Evolutionary conservation across 2,888 invertebrate species (phyloP), one percentile per base, ranked within the genome.

Genomic region (Dinocampus coccinellae): DNA sequence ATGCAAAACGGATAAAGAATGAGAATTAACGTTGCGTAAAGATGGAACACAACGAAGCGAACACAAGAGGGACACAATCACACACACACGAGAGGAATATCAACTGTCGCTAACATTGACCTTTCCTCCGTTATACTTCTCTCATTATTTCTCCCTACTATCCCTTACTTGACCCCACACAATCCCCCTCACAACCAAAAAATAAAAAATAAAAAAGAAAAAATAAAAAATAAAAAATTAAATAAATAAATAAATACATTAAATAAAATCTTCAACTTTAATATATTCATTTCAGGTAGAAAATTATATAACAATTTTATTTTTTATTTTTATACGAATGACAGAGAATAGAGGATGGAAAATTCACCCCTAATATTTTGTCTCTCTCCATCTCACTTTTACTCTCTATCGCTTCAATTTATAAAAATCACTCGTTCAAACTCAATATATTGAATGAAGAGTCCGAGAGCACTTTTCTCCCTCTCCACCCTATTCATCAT

Each of bases 341-440:
- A 70, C 52, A 65, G 55, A 64, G 75, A 42, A 68, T 61, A 63
- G 29, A 63, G 22, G 16, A 24, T 47, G 42, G 39, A n/a, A n/a
- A n/a, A n/a, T n/a, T n/a, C n/a, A n/a, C n/a, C n/a, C n/a, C n/a
- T n/a, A n/a, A n/a, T n/a, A n/a, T n/a, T n/a, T n/a, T n/a, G n/a
- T n/a, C n/a, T n/a, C n/a, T n/a, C n/a, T n/a, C n/a, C n/a, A n/a
- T n/a, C n/a, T n/a, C n/a, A n/a, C n/a, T n/a, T n/a, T n/a, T n/a
- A n/a, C 29, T 42, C n/a, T 39, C 69, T 39, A 39, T 39, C 39
- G 39, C 3, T 39, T 39, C 81, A 77, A 84, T 82, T 80, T 78
- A 83, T 84, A 83, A 82, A 83, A 84, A 85, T 83, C 82, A 82
- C 82, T 84, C 79, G 78, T 76, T 75, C 77, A 77, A 75, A 73